These are phyloP conservation scores for Leptura quadrifasciata DNA, from an alignment of 2,888 invertebrate species.

Conservation along the genomic window DNA sequence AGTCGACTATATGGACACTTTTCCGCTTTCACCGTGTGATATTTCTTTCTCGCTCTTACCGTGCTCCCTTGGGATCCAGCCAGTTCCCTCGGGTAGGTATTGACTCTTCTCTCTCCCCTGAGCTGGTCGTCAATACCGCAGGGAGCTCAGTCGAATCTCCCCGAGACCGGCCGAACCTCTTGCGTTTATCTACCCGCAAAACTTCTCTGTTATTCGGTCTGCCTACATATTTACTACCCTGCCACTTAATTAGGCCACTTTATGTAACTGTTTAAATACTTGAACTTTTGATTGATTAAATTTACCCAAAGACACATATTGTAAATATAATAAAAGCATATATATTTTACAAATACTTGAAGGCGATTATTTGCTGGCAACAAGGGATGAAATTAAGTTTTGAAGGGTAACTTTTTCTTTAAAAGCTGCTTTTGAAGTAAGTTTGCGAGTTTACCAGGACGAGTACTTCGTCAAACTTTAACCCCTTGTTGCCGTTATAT, in stretches of 20 bases:
- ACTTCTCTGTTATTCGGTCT: conserved; percentile 68
- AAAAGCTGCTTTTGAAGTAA: neutral
- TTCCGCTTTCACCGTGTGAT: conserved; percentile 44
- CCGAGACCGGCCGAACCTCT: conserved; percentile 67
- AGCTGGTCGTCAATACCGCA: conserved; percentile 77
- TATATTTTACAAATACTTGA: neutral
- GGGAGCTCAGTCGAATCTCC: conserved; percentile 71
- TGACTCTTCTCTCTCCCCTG: conserved; percentile 77
- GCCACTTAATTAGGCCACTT: conserved; percentile 64
- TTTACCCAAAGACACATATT: conserved; percentile 1
- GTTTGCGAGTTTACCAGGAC: neutral
- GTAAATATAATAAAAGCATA: neutral
- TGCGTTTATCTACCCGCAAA: conserved; percentile 68
- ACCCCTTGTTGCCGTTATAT: neutral
- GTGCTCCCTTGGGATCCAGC: conserved; percentile 66
- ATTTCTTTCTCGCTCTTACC: conserved; percentile 44
- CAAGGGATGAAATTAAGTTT: neutral
- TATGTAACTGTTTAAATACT: conserved; percentile 55
- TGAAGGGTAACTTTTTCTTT: neutral
- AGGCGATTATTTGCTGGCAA: too few species aligned
- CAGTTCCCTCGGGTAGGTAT: conserved; percentile 75
- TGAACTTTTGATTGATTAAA: conserved; percentile 51
- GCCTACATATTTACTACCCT: conserved; percentile 65
- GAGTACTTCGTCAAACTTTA: neutral
- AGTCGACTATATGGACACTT: conserved; percentile 29